Evolutionary conservation across 2,113 vertebrate genomes (phyloP).

Genomic region (Gavialis gangeticus): DNA sequence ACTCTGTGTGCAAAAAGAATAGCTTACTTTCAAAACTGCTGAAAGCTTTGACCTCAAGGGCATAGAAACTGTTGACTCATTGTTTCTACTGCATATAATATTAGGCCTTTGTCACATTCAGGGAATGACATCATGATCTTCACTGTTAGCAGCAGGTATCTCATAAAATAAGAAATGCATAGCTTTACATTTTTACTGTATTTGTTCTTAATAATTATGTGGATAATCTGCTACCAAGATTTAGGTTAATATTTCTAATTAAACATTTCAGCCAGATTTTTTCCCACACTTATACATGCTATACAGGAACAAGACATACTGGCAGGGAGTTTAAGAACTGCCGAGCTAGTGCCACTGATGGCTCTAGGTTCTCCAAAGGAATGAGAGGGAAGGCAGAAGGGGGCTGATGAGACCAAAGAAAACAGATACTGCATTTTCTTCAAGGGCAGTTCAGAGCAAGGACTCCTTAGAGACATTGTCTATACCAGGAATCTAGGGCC

Average conservation of each 20-base stretch:
- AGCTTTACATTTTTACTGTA: slow-evolving; percentile 46
- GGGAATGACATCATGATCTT: slow-evolving; percentile 75
- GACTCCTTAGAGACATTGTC: neutral
- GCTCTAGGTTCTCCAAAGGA: neutral
- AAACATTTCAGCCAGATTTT: slow-evolving; percentile 1
- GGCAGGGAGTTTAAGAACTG: slow-evolving; percentile 14
- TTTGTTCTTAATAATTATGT: slow-evolving; percentile 58
- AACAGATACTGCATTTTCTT: slow-evolving; percentile 25
- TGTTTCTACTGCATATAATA: slow-evolving; percentile 78
- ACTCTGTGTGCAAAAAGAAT: slow-evolving; percentile 57
- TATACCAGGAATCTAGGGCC: neutral
- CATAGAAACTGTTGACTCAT: slow-evolving; percentile 79
- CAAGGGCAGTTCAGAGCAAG: slow-evolving; percentile 13
- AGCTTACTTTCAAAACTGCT: slow-evolving; percentile 67
- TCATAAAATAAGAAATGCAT: slow-evolving; percentile 61
- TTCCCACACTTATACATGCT: neutral
- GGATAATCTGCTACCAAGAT: slow-evolving; percentile 38
- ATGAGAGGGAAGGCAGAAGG: neutral
- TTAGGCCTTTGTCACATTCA: slow-evolving; percentile 77
- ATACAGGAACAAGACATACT: slow-evolving; percentile 19
- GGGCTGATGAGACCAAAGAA: neutral
- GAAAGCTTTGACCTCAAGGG: slow-evolving; percentile 76
- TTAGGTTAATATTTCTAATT: slow-evolving; percentile 31
- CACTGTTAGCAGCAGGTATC: slow-evolving; percentile 73
- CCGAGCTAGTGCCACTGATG: neutral